Conservation (phyloP, 2,113 vertebrate genomes). For the Pimephales promelas region DNA sequence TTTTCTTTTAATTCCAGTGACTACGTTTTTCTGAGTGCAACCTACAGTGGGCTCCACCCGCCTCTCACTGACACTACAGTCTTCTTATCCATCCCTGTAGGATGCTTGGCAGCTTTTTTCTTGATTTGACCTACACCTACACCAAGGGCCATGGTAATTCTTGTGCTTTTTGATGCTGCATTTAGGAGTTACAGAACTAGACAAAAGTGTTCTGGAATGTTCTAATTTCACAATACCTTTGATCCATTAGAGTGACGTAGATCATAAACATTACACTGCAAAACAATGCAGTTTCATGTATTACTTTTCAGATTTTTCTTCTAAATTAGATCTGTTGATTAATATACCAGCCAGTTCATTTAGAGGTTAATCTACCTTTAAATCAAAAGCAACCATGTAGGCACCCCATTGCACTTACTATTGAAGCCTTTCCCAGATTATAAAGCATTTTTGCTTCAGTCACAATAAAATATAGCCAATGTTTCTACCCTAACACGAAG, state of each 20-base stretch:
- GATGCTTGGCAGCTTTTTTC: conserved; percentile 56
- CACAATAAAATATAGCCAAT: not conserved
- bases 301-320: not conserved
- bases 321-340: not conserved
- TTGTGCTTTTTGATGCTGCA: conserved; percentile 57
- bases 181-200: conserved; percentile 51
- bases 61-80: conserved; percentile 64
- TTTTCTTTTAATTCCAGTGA: conserved; percentile 73
- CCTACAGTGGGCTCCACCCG: conserved; percentile 63
- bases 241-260: not conserved
- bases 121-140: conserved; percentile 68
- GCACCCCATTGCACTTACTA: not conserved
- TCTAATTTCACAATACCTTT: not conserved
- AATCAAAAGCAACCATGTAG: not conserved
- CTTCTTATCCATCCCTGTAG: conserved; percentile 62
- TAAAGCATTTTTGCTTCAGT: not conserved
- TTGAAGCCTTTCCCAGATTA: not conserved
- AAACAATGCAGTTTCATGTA: not conserved
- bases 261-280: not conserved
- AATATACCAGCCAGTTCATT: not conserved
- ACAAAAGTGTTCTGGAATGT: not conserved
- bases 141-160: conserved; percentile 55
- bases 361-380: not conserved
- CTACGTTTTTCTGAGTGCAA: conserved; percentile 64
- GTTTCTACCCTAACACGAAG: not conserved